Percentiles rank a stretch among this genome's conserved stretches.
Evolutionary conservation across 2,797 vertebrate genomes (phyloP).

Genomic region (Neopelma chrysocephalum): DNA sequence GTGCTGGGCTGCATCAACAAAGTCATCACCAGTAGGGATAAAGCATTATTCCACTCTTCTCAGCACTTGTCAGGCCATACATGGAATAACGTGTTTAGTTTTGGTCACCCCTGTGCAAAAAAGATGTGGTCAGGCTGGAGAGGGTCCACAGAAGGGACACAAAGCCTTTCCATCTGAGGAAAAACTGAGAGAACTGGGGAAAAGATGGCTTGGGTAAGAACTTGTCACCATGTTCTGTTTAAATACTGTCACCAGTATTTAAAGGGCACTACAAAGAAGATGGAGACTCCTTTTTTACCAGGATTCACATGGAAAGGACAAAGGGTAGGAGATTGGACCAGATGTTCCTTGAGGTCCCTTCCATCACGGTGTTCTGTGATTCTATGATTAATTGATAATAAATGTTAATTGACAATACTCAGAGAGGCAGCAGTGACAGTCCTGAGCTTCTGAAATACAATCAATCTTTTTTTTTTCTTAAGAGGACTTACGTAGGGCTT

Average conservation of each 20-base stretch:
- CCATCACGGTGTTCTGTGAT: neutral
- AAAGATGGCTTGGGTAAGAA: neutral
- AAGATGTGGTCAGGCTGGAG: neutral
- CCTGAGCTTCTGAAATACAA: neutral
- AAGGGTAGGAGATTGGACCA: neutral
- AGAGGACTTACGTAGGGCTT: neutral
- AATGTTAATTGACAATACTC: neutral
- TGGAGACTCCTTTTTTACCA: neutral
- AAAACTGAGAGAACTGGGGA: neutral
- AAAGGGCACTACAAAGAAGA: neutral
- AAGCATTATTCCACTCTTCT: neutral
- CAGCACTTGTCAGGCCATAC: neutral
- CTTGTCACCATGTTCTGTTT: neutral
- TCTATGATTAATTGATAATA: neutral
- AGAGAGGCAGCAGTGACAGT: neutral
- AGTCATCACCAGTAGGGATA: neutral
- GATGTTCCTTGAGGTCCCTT: neutral
- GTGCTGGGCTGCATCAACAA: neutral
- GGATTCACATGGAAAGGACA: neutral
- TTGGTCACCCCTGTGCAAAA: accelerated
- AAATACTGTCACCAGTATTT: too few species aligned
- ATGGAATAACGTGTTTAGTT: neutral
- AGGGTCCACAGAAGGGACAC: neutral
- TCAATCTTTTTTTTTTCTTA: neutral
- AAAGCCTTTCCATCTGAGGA: neutral